Conservation (phyloP, 2,888 invertebrate species). For the Cactoblastis cactorum region DNA sequence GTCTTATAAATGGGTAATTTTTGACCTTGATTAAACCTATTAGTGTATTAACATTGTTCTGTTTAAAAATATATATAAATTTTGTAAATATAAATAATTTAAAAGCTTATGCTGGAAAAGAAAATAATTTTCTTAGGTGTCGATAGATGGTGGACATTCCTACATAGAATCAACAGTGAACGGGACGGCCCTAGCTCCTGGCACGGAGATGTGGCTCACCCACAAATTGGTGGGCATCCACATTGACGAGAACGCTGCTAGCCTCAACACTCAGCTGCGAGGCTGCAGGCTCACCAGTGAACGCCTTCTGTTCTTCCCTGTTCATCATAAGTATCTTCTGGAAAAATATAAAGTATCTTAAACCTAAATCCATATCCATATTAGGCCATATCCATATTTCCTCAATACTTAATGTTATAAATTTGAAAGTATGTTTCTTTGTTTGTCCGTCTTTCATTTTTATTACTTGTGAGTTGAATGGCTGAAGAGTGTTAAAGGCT, state of each 20-base stretch:
- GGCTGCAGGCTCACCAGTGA: constrained; percentile 37
- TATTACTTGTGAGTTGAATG: too few species aligned
- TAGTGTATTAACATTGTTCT: too few species aligned
- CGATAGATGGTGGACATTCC: constrained; percentile 32
- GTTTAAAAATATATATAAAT: too few species aligned
- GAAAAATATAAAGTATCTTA: too few species aligned
- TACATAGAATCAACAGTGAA: constrained; percentile 48
- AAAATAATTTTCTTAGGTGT: constrained; percentile 32
- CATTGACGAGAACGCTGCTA: constrained; percentile 32
- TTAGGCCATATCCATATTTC: too few species aligned
- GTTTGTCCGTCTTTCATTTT: too few species aligned
- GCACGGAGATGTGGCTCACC: constrained; percentile 45
- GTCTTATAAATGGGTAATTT: constrained; percentile 57
- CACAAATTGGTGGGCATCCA: constrained; percentile 29
- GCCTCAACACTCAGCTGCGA: constrained; percentile 34
- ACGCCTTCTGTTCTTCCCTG: constrained; percentile 40
- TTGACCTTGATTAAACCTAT: not conserved
- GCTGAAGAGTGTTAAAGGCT: too few species aligned
- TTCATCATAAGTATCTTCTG: constrained; percentile 42
- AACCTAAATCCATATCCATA: too few species aligned
- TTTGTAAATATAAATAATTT: too few species aligned
- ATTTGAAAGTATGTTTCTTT: too few species aligned
- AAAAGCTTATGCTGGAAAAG: too few species aligned
- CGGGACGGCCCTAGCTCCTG: constrained; percentile 50
- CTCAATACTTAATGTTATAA: too few species aligned